Evolutionary conservation across 2,797 vertebrate genomes (phyloP).

Genomic region (Thaleichthys pacificus): DNA sequence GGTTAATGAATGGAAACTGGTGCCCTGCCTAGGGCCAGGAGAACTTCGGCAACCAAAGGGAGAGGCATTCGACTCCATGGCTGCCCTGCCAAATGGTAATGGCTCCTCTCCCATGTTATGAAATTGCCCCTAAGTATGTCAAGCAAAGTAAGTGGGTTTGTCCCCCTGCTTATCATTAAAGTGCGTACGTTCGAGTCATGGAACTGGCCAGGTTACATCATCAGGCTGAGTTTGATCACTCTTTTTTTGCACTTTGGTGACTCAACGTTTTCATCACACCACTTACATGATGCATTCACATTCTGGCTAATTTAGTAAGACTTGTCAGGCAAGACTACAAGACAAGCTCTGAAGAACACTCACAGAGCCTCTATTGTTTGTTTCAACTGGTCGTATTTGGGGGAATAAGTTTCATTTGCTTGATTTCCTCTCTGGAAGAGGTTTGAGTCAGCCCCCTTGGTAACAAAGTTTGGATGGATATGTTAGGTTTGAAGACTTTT

Average conservation of each 20-base stretch:
- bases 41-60: constrained; percentile 35
- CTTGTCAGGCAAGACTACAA: no score
- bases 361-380: no score
- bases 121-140: constrained; percentile 67
- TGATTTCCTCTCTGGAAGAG: no score
- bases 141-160: constrained; percentile 53
- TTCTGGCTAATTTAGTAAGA: no score
- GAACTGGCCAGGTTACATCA: constrained; percentile 27
- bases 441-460: no score
- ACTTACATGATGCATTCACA: no score
- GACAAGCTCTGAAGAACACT: no score
- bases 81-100: constrained; percentile 49
- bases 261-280: no score
- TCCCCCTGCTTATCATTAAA: constrained; percentile 21
- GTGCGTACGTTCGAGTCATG: constrained; percentile 12
- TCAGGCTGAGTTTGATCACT: neutral
- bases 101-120: constrained; percentile 32
- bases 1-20: constrained; percentile 68
- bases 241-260: constrained; percentile 14
- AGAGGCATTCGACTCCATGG: constrained; percentile 43
- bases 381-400: no score
- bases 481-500: no score
- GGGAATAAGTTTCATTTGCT: no score
- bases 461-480: no score
- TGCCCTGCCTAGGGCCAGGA: constrained; percentile 46